Evolutionary conservation across 2,888 invertebrate genomes (phyloP).

Genomic region (Psylliodes chrysocephalus): DNA sequence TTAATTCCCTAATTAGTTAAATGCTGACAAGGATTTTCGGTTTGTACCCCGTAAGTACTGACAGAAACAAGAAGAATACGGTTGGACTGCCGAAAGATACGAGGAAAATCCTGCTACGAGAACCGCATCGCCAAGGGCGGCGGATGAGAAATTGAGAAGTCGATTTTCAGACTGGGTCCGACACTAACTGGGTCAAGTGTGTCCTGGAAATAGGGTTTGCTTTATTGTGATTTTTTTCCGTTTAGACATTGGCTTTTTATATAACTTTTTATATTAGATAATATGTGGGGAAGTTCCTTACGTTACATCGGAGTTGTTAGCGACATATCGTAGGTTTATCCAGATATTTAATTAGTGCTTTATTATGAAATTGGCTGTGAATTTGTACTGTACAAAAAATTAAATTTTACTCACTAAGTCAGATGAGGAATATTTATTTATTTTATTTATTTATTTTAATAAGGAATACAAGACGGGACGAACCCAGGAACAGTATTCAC

Average conservation of each 20-base stretch:
- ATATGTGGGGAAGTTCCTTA: background rate
- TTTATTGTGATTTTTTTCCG: slow-evolving; percentile 25
- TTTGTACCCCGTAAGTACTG: slow-evolving; percentile 1
- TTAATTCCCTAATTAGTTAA: background rate
- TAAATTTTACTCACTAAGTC: too few relatives aligned
- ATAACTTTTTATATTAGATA: background rate
- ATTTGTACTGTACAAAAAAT: too few relatives aligned
- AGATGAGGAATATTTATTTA: too few relatives aligned
- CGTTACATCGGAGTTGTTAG: background rate
- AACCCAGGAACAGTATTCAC: too few relatives aligned
- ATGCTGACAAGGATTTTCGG: background rate
- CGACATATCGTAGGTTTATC: background rate
- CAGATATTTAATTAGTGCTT: too few relatives aligned
- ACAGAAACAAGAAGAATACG: background rate
- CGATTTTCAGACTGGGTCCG: slow-evolving; percentile 20
- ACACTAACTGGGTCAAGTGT: slow-evolving; percentile 25
- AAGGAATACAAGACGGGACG: too few relatives aligned
- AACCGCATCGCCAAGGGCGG: slow-evolving; percentile 26
- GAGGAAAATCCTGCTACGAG: slow-evolving; percentile 2
- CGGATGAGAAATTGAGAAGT: slow-evolving; percentile 20
- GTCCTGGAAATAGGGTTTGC: slow-evolving; percentile 13
- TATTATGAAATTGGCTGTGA: too few relatives aligned
- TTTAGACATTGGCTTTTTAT: slow-evolving; percentile 15
- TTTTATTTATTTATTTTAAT: too few relatives aligned
- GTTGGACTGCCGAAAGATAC: background rate